A percentile compares a stretch with the other conserved stretches of the same genome.
Conservation (phyloP, 2,797 vertebrate genomes). For the Spea hammondii region DNA sequence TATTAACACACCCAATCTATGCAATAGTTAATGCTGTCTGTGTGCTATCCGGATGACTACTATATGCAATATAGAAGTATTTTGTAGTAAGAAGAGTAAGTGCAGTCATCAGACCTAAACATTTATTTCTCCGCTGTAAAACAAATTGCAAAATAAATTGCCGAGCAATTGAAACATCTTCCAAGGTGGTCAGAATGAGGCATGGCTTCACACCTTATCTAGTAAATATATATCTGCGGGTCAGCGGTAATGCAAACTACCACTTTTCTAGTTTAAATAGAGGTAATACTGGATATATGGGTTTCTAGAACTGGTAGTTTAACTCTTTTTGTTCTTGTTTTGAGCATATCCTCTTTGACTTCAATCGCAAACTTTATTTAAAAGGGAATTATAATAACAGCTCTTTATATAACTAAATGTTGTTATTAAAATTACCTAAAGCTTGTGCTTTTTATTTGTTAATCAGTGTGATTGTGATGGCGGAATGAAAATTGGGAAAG, state of each 20-base stretch:
- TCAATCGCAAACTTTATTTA: too few species aligned
- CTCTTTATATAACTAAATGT: too few species aligned
- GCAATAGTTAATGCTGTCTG: slow-evolving; percentile 1
- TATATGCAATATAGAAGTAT: slow-evolving; percentile 5
- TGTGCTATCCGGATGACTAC: slow-evolving; percentile 1
- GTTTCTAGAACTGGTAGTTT: background rate
- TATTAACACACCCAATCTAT: too few species aligned
- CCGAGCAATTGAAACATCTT: background rate
- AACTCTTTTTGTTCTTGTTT: background rate
- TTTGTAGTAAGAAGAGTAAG: background rate
- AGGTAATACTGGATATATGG: slow-evolving; percentile 1
- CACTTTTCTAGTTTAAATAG: slow-evolving; percentile 31
- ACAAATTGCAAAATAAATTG: background rate
- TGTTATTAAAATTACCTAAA: too few species aligned
- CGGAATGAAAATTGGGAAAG: too few species aligned
- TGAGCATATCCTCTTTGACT: background rate
- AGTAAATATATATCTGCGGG: slow-evolving; percentile 32
- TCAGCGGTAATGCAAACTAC: slow-evolving; percentile 42
- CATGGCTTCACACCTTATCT: slow-evolving; percentile 49
- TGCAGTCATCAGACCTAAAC: slow-evolving; percentile 8
- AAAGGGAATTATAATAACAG: too few species aligned
- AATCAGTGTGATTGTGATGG: too few species aligned
- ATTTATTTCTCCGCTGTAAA: slow-evolving; percentile 21
- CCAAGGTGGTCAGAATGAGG: slow-evolving; percentile 16
- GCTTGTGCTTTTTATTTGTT: too few species aligned